Evolutionary conservation across 1,140 invertebrate genomes (phyloP), one percentile per base, ranked within the genome.

Genomic region (Camponotus vicinus): DNA sequence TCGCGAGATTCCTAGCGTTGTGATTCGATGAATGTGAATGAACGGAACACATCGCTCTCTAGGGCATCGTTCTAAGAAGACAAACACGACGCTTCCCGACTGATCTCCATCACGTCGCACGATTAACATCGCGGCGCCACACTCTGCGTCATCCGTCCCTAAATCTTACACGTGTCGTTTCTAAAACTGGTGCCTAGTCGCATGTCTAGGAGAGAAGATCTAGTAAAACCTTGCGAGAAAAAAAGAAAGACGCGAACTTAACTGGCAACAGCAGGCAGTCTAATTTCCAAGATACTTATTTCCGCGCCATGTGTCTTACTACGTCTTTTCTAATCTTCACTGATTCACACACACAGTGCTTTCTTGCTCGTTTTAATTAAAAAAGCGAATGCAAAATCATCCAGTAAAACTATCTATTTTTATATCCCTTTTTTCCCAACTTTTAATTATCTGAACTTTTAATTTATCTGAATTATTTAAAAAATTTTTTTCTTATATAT

Each of bases 101-200:
- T 8, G 27, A n/a, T 49, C 40, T 66, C 11, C 42, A 42, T 34
- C 40, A 57, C 15, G 64, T 7, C n/a, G 18, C 42, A 7, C n/a
- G n/a, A 27, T n/a, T n/a, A 80, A 40, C 57, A 80, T 80, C 77
- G 13, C 66, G 32, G 40, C 45, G 42, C 42, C n/a, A 32, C 32
- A 59, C 34, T n/a, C 49, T 69, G 27, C 45, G 27, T 27, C 57
- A 77, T 67, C 32, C 57, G 52, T 52, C 34, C 45, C 64, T 64
- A 71, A 64, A 83, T 84, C 52, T 70, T 2, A 7, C 55, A 55
- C 18, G 64, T 57, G 52, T 79, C 21, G 55, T 59, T 86, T 86
- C 76, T 85, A 78, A 85, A 87, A 87, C 61, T 45, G 55, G 45
- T 6, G 42, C 11, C 42, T 45, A 45, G 49, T 49, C 34, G n/a